Evolutionary conservation across 2,888 invertebrate species (phyloP).

Genomic region (Yponomeuta cagnagella): DNA sequence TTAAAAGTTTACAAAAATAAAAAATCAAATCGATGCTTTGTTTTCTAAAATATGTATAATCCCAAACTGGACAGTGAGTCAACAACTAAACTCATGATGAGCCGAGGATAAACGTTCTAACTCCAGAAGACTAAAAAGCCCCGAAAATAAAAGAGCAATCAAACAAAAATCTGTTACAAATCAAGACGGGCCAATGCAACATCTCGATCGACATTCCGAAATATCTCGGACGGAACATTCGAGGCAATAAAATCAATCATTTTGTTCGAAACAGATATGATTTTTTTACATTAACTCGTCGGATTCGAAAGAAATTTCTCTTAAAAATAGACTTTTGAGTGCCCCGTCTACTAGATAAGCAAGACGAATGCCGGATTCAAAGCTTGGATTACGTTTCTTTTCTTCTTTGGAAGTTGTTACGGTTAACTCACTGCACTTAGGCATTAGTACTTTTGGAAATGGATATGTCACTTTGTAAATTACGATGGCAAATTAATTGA

Average conservation of each 20-base stretch:
- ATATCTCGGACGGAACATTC: conserved; percentile 16
- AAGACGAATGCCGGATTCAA: conserved; percentile 57
- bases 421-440: background rate
- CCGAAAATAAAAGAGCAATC: conserved; percentile 9
- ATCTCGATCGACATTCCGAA: conserved; percentile 14
- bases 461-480: background rate
- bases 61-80: no score
- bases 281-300: conserved; percentile 57
- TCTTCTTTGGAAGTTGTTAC: background rate
- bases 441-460: background rate
- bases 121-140: background rate
- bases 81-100: no score
- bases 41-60: no score
- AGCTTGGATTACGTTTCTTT: conserved; percentile 23
- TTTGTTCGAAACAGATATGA: conserved; percentile 46
- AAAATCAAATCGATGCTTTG: no score
- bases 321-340: conserved; percentile 73
- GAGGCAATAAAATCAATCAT: conserved; percentile 71
- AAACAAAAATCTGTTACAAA: conserved; percentile 12
- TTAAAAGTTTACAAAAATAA: no score
- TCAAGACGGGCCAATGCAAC: conserved; percentile 6
- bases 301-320: conserved; percentile 36
- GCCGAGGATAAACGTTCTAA: no score
- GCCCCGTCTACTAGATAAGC: conserved; percentile 55
- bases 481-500: no score